phyloP scores from a whole-genome alignment of 2,113 vertebrate genomes.

The Sisor rabdophorus region DNA sequence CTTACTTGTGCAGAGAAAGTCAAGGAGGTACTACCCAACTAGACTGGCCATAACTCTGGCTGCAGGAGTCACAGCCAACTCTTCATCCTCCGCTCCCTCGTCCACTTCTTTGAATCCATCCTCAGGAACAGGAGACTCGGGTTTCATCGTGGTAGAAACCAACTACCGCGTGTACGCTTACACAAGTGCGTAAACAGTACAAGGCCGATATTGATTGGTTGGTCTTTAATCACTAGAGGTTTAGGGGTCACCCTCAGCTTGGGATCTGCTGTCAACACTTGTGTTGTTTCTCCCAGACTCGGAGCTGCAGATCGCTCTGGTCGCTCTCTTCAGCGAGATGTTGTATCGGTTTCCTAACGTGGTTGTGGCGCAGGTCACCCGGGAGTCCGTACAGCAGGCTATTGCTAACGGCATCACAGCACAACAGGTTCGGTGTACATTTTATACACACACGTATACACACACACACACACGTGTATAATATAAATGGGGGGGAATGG shows the following conservation, averaged over 20 bases:
- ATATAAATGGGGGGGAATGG: too few species aligned
- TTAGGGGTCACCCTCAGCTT: too few species aligned
- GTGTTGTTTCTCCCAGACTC: conserved; percentile 68
- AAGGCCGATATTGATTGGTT: too few species aligned
- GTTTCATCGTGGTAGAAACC: conserved; percentile 87
- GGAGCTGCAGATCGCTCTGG: conserved; percentile 85
- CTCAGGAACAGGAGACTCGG: conserved; percentile 63
- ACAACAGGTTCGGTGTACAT: conserved; percentile 74
- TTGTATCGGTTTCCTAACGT: conserved; percentile 87
- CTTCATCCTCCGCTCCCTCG: conserved; percentile 60
- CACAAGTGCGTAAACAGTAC: conserved; percentile 70
- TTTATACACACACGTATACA: too few species aligned
- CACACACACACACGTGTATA: too few species aligned
- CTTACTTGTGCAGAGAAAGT: conserved; percentile 76
- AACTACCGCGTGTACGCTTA: conserved; percentile 90
- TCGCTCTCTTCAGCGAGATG: conserved; percentile 90
- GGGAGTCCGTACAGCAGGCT: conserved; percentile 88
- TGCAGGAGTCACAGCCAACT: conserved; percentile 74
- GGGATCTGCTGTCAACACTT: neutral
- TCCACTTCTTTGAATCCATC: conserved; percentile 40
- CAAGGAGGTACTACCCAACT: conserved; percentile 85
- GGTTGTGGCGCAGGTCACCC: conserved; percentile 83
- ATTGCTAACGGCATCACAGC: conserved; percentile 88
- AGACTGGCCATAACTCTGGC: conserved; percentile 86
- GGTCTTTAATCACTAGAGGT: neutral